phyloP scores from a whole-genome alignment of 1,140 invertebrate species.

The Drosophila rufa region DNA sequence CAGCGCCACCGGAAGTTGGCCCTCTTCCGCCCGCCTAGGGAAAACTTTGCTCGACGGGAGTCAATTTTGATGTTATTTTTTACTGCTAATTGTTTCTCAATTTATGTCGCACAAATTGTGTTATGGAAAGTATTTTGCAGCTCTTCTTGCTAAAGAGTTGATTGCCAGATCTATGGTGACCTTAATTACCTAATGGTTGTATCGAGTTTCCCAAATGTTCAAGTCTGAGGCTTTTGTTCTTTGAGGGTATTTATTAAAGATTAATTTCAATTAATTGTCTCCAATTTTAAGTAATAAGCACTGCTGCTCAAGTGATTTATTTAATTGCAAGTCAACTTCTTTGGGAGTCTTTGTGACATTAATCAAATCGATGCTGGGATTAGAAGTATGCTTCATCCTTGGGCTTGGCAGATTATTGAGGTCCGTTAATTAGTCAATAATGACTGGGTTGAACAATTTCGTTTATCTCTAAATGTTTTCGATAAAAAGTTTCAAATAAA shows the following conservation, averaged over 20 bases:
- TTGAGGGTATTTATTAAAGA: constrained; percentile 46
- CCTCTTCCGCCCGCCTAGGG: constrained; percentile 1
- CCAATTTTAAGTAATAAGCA: constrained; percentile 17
- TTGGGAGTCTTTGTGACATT: constrained; percentile 51
- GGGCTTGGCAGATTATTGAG: constrained; percentile 34
- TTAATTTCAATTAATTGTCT: constrained; percentile 71
- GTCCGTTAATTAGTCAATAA: constrained; percentile 52
- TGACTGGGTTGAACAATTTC: constrained; percentile 26
- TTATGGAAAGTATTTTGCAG: constrained; percentile 38
- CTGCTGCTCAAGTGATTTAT: constrained; percentile 32
- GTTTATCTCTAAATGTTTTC: constrained; percentile 12
- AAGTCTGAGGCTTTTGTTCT: background rate
- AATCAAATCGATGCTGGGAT: constrained; percentile 58
- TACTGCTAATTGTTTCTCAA: constrained; percentile 71
- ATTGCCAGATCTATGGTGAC: constrained; percentile 40
- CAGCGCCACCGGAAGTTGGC: constrained; percentile 38
- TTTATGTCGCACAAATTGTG: constrained; percentile 51
- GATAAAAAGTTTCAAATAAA: background rate
- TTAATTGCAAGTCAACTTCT: constrained; percentile 48
- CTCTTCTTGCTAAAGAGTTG: constrained; percentile 40
- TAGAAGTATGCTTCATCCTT: constrained; percentile 1
- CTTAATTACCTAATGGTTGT: constrained; percentile 47
- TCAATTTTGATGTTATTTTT: constrained; percentile 50
- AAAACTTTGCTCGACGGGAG: constrained; percentile 29
- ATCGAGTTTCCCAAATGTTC: constrained; percentile 6